Conservation (phyloP, 2,113 vertebrate species). For the Pogona vitticeps region DNA sequence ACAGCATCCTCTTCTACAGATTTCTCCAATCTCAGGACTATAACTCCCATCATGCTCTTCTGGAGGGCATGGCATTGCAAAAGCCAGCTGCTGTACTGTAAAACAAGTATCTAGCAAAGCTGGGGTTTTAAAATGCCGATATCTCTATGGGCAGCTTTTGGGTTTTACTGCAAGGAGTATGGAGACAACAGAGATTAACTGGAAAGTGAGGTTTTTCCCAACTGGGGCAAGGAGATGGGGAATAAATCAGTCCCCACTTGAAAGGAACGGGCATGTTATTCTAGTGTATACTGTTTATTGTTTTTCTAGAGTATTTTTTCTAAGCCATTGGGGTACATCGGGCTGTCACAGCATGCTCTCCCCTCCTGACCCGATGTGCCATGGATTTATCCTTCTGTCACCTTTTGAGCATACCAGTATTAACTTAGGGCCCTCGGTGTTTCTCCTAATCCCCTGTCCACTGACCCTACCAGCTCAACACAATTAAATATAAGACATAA, state of each 20-base stretch:
- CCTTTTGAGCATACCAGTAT: no score
- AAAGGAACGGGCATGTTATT: background rate
- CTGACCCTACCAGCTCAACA: no score
- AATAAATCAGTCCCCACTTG: background rate
- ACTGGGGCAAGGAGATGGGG: background rate
- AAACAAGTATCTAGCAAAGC: background rate
- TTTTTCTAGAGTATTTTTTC: no score
- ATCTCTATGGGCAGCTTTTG: background rate
- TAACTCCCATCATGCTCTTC: background rate
- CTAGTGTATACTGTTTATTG: background rate
- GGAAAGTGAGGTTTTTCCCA: background rate
- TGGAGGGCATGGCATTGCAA: background rate
- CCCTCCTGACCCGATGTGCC: no score
- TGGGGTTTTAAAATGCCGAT: background rate
- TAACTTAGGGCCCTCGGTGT: no score
- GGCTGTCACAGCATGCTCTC: no score
- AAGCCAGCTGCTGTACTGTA: background rate
- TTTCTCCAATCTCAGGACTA: background rate
- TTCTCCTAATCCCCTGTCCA: no score
- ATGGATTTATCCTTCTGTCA: no score
- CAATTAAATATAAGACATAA: no score
- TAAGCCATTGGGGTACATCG: no score
- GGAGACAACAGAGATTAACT: background rate
- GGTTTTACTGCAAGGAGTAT: background rate
- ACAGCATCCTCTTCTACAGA: background rate